Base-by-base conservation (phyloP, 1,140 invertebrate species). In the Cataglyphis hispanica region DNA sequence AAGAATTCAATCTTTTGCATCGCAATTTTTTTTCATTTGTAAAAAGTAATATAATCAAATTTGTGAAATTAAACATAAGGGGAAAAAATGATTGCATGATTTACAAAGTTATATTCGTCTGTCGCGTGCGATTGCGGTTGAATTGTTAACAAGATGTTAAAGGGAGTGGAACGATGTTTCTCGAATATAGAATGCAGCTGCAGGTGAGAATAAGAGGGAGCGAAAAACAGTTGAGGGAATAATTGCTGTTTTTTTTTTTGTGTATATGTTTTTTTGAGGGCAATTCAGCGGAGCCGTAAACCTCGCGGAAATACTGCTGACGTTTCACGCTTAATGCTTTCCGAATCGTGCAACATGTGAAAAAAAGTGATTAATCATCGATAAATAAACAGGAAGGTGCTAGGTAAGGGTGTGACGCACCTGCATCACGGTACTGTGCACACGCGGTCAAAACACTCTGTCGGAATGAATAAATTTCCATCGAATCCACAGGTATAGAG, bases 381-480 rank as follows among this genome's bases (percentile, higher is more conserved):
- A 76, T 86, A 89, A 87, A 84, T 87, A 89, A 87, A 90, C 85
- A 90, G 86, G 76, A 89, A 87, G 75, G 85, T 86, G 87, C 27
- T 43, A 61, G 87, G 11, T n/a, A 74, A 75, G 85, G 87, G 87
- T 53, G 78, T 77, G 74, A 83, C 86, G 80, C 87, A 89, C 88
- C 87, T 90, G 87, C 85, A 86, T n/a, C 74, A 89, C 56, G 69
- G 78, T 31, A 56, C 60, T 46, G 40, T 89, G 85, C 77, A 86
- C 85, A 90, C 77, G 87, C 87, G 76, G 34, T 80, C 69, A 64
- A 80, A 80, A 80, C 34, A 80, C 64, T 6, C 64, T 6, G 22
- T 80, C 31, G 34, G 77, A 53, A 69, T 40, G 77, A 69, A 80
- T 80, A 80, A 69, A 80, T 80, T 80, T 80, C 31, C 46, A 40